phyloP scores from a whole-genome alignment of 92 coral and sea anemone species.

The Metridium senile region DNA sequence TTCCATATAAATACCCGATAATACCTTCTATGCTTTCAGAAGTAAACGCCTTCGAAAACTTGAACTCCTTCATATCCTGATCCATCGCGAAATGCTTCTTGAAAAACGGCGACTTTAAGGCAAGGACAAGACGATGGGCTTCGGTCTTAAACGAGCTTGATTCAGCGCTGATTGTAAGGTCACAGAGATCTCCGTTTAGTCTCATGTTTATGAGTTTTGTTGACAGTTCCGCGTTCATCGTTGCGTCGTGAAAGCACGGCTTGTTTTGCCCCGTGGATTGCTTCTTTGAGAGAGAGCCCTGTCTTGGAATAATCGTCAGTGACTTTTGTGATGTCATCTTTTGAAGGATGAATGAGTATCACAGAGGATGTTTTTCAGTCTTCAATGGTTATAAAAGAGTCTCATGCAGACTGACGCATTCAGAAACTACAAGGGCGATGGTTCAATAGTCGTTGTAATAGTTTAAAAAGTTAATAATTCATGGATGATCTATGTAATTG shows the following conservation, averaged over 20 bases:
- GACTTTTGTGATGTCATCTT: slow-evolving; percentile 2
- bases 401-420: too few relatives aligned
- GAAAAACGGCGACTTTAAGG: slow-evolving; percentile 22
- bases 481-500: too few relatives aligned
- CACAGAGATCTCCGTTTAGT: slow-evolving; percentile 20
- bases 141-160: background rate
- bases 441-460: too few relatives aligned
- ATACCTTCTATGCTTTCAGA: slow-evolving; percentile 13
- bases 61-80: background rate
- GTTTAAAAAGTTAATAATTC: too few relatives aligned
- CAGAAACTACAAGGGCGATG: too few relatives aligned
- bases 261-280: background rate
- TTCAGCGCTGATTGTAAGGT: background rate
- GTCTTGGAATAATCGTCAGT: background rate
- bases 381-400: too few relatives aligned
- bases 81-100: slow-evolving; percentile 8
- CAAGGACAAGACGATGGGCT: slow-evolving; percentile 29
- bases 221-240: slow-evolving; percentile 8
- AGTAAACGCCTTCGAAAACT: slow-evolving; percentile 3
- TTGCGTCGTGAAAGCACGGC: slow-evolving; percentile 1
- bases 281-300: background rate
- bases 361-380: too few relatives aligned
- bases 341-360: too few relatives aligned
- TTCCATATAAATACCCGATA: slow-evolving; percentile 14
- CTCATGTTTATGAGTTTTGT: slow-evolving; percentile 7